Evolutionary conservation across 2,797 vertebrate genomes (phyloP), one percentile per base, ranked within the genome.

Genomic region (Ctenochaetus hawaiiensis): DNA sequence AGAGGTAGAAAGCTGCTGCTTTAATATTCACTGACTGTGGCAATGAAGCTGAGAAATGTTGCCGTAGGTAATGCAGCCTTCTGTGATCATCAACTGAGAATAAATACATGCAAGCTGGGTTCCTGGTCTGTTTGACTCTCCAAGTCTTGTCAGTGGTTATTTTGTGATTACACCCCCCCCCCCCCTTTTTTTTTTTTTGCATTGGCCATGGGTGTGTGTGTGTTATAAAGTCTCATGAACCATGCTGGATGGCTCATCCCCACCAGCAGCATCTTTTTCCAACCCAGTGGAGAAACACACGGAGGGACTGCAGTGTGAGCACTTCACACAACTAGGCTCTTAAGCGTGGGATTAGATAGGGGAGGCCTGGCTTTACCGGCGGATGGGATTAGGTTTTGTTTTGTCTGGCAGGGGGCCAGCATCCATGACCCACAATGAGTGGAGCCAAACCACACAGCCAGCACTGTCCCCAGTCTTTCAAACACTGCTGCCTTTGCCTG

Each of bases 361-460:
- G 89, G 87, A 85, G 85, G 82, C 65, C 87, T 73, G 85, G 86
- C 72, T 91, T 92, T 89, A 90, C 78, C 62, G 63, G 80, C 89
- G 89, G 93, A 94, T 83, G 87, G 92, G 93, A 95, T 94, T 93
- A 93, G 81, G 78, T 83, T 94, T 94, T 92, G 89, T 93, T 94
- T 92, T 88, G 89, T 77, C 84, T 93, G 92, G 87, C 89, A 70
- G 67, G 80, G 68, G 79, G 79, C 89, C 87, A 86, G 78, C 71
- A 72, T 78, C 83, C 80, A 80, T 90, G 88, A 92, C 88, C 87
- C 86, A 87, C 84, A 86, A 80, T 85, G 85, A 90, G 58, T 47
- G 61, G 74, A 83, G 72, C 75, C 80, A 87, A 74, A 88, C 84
- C 86, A 80, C 72, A 80, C 72, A 82, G 72, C 80, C 75, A 74